Conservation (phyloP, 2,797 vertebrate genomes). For the Anguilla pacifica region DNA sequence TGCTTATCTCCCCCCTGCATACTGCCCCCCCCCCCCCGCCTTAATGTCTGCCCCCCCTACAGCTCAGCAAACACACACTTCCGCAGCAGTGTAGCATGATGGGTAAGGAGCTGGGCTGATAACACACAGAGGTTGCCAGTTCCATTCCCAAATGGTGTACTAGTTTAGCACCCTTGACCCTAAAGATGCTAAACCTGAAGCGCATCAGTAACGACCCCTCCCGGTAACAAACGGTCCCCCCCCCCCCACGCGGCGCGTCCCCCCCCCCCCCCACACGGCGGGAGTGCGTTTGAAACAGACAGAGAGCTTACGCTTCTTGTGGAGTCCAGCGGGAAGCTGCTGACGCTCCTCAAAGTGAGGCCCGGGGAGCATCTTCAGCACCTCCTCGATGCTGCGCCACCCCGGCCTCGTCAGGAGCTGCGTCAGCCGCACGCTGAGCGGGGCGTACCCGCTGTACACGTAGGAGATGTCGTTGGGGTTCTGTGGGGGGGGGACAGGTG, state of each 20-base stretch:
- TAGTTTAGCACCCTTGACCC: neutral
- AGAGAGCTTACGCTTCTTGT: conserved; percentile 74
- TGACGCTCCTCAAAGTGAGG: conserved; percentile 97
- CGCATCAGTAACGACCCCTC: neutral
- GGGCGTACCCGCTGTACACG: conserved; percentile 95
- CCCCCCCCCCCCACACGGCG: too few relatives aligned
- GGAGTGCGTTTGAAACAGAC: too few relatives aligned
- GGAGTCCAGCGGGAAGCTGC: conserved; percentile 85
- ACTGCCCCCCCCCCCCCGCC: conserved; percentile 2
- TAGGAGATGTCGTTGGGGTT: conserved; percentile 98
- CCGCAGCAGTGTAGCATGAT: neutral
- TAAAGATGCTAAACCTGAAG: too few relatives aligned
- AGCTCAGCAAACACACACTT: neutral
- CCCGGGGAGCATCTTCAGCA: conserved; percentile 93
- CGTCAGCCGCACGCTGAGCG: conserved; percentile 89
- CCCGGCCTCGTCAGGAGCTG: conserved; percentile 91
- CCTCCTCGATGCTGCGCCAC: conserved; percentile 97
- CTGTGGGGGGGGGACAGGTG: conserved; percentile 60
- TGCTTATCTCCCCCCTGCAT: conserved; percentile 67
- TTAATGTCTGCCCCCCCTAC: neutral
- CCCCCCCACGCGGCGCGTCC: too few relatives aligned
- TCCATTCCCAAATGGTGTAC: neutral
- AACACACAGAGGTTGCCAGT: conserved; percentile 1
- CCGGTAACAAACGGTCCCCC: too few relatives aligned
- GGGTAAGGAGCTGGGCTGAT: neutral